Base-by-base conservation (phyloP, 53 echinoderm and acorn worm species). In the Mesocentrotus franciscanus region DNA sequence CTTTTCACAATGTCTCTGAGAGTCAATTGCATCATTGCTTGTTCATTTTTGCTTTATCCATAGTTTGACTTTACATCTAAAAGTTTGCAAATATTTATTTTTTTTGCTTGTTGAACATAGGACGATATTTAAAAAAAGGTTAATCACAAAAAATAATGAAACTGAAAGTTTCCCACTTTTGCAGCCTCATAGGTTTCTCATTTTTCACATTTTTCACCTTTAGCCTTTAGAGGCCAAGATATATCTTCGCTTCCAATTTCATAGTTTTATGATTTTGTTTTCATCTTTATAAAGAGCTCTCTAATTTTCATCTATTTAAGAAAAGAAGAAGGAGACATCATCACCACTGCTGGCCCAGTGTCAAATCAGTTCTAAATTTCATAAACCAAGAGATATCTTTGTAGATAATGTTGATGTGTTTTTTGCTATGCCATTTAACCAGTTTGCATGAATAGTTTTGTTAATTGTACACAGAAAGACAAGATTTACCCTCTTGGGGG, bases 321-420 rank as follows among this genome's bases (percentile, higher is more conserved):
- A 87, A 84, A 49, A 42, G 36, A 79, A 79, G 35, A 34, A 78
- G 14, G 11, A 79, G 17, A 85, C 56, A 56, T 57, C 4, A 57
- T 27, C 12, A 20, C 18, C 87, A 87, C 87, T 87, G 87, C 87
- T 87, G 87, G 87, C 56, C 87, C 87, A 57, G 87, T 87, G 87
- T 57, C 29, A n/a, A 57, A 87, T n/a, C 87, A 87, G 87, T 87
- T 87, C 87, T 87, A 87, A 87, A 56, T 87, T 87, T 87, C 58
- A 22, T 84, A 84, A 87, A 57, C n/a, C n/a, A 57, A 87, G 56
- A 87, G 29, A 87, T 58, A 11, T 59, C 27, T n/a, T 58, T 87
- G 87, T 87, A 87, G 58, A 87, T 87, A 87, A 87, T 87, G 39
- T 84, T 84, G 87, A 27, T 87, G 87, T 87, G 87, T 87, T 58